phyloP scores from a whole-genome alignment of 2,797 vertebrate species.

The Thamnophis elegans region DNA sequence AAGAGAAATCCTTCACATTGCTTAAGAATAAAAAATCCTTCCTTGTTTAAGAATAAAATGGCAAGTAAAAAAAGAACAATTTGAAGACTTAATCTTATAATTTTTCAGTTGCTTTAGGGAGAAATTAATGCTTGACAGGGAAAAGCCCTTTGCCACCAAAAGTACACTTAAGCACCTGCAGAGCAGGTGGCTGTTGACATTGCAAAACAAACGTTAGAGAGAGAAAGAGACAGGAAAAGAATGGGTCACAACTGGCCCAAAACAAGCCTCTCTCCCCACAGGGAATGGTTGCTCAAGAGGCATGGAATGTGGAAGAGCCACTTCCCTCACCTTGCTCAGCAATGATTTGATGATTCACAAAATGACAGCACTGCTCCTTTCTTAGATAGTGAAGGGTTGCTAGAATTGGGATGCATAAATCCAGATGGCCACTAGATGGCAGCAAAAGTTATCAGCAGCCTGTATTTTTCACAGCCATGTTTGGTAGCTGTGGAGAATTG shows the following conservation, averaged over 20 bases:
- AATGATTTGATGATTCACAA: background rate
- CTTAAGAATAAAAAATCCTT: slow-evolving; percentile 14
- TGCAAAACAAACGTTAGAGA: background rate
- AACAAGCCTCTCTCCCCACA: background rate
- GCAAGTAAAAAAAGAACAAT: background rate
- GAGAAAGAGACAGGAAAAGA: background rate
- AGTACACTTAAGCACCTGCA: background rate
- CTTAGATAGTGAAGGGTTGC: background rate
- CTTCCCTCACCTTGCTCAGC: background rate
- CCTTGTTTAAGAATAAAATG: background rate
- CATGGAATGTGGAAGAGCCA: background rate
- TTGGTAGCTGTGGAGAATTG: background rate
- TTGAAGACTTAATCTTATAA: slow-evolving; percentile 10
- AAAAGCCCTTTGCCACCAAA: background rate
- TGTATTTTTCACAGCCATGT: background rate
- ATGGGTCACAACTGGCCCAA: background rate
- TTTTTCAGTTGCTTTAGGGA: background rate
- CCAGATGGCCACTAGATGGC: background rate
- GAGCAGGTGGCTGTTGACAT: background rate
- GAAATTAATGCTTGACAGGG: background rate
- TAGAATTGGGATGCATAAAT: background rate
- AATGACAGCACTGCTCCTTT: background rate
- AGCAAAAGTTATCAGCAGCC: background rate
- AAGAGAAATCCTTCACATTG: slow-evolving; percentile 9
- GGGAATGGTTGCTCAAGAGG: background rate